A percentile compares a stretch with the other conserved stretches of the same genome.
Conservation (phyloP, 2,113 vertebrate species). For the Garra rufa region DNA sequence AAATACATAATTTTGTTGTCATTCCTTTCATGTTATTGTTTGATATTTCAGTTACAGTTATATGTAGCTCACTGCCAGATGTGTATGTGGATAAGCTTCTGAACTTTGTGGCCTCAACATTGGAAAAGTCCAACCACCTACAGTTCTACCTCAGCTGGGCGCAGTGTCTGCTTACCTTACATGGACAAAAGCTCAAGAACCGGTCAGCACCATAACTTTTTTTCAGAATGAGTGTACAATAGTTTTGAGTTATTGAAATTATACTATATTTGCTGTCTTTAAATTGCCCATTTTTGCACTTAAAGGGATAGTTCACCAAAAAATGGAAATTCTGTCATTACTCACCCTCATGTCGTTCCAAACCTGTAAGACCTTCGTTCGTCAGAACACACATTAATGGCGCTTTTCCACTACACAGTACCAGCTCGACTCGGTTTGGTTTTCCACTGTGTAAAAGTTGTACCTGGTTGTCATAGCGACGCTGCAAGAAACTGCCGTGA, state of each 20-base stretch:
- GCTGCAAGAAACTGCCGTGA: too few relatives aligned
- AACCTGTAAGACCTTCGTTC: too few relatives aligned
- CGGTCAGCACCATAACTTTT: constrained; percentile 72
- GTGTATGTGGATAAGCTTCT: constrained; percentile 90
- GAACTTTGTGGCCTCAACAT: constrained; percentile 83
- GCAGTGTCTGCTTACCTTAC: constrained; percentile 84
- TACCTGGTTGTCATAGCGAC: too few relatives aligned
- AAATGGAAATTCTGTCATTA: too few relatives aligned
- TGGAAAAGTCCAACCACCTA: constrained; percentile 88
- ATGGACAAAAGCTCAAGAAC: constrained; percentile 91
- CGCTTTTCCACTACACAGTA: too few relatives aligned
- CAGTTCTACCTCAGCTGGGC: constrained; percentile 95
- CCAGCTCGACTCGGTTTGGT: too few relatives aligned
- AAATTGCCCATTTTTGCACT: too few relatives aligned
- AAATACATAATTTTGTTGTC: neutral
- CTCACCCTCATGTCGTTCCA: too few relatives aligned
- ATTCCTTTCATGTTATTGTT: neutral
- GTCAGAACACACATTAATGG: too few relatives aligned
- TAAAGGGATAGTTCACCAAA: too few relatives aligned
- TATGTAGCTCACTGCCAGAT: constrained; percentile 88
- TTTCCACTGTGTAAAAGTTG: too few relatives aligned
- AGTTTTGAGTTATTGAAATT: neutral
- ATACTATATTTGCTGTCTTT: neutral
- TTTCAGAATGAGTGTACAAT: neutral
- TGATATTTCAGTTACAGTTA: constrained; percentile 78